Base-by-base conservation (phyloP, 2,797 vertebrate species). In the Tragelaphus oryx region DNA sequence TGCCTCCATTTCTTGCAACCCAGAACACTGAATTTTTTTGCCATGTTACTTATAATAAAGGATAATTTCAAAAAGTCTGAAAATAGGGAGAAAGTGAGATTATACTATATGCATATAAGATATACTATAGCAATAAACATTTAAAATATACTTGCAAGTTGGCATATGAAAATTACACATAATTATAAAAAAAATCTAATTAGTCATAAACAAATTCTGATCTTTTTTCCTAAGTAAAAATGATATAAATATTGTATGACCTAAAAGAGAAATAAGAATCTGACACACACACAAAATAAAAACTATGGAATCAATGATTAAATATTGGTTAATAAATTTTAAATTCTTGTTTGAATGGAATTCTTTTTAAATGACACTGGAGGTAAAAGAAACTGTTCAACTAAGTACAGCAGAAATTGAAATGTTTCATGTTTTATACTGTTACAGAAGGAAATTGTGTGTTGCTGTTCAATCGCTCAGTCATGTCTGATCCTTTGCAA, bases 211-310 rank as follows among this genome's bases (percentile, higher is more conserved):
- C 54, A 95, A 91, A 65, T 28, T 44, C n/a, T 81, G 9, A 11
- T 52, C 33, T 68, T 76, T 71, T 76, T 94, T 82, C 89, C 46
- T 95, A 89, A 86, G 54, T 33, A 95, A 54, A 86, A 82, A 2
- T 68, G 30, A 59, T 24, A 37, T 52, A 85, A 92, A 92, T 68
- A 76, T 28, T 57, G 4, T 30, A 86, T 33, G 30, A 60, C 12
- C 44, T 86, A 94, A 94, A 92, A 84, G 50, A 85, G 37, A 81
- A 82, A 87, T 59, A 90, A 55, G 18, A 92, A 89, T 75, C 48
- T n/a, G 17, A 50, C 6, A 0, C 28, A 30, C 28, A 68, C 78
- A 62, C 80, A n/a, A 82, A 60, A 84, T 17, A 82, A n/a, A 57
- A 82, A 22, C 60, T 88, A 92, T 20, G 20, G 6, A 92, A 89